These are phyloP conservation scores for Caenorhabditis elegans DNA, from an alignment of 1,140 invertebrate genomes.

Conservation along the genomic window DNA sequence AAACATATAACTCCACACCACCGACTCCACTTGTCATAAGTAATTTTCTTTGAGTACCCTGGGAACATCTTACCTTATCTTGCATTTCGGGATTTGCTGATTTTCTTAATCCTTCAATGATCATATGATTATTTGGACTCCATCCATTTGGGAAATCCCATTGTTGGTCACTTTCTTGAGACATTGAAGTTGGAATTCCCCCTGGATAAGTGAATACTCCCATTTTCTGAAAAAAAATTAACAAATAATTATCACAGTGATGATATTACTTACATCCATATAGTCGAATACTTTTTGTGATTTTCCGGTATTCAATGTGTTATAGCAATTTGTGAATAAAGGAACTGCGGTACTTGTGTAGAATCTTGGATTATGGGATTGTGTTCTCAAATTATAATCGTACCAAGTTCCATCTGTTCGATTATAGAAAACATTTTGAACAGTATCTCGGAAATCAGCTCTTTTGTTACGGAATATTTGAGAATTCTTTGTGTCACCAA, in stretches of 20 bases:
- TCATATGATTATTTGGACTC: conserved; percentile 82
- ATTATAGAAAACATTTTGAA: conserved; percentile 74
- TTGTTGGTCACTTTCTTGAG: conserved; percentile 80
- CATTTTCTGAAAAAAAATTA: conserved; percentile 63
- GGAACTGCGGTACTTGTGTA: conserved; percentile 83
- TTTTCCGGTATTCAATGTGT: conserved; percentile 62
- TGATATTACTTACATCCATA: conserved; percentile 71
- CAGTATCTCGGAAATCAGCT: conserved; percentile 70
- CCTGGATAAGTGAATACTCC: conserved; percentile 71
- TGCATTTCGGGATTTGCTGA: conserved; percentile 52
- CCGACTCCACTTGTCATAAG: not conserved
- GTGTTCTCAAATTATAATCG: conserved; percentile 77
- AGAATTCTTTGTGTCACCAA: conserved; percentile 66
- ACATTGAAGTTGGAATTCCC: conserved; percentile 80
- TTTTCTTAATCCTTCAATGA: conserved; percentile 75
- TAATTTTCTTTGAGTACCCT: not conserved
- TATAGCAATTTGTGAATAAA: conserved; percentile 75
- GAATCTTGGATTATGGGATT: conserved; percentile 76
- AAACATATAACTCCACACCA: not conserved
- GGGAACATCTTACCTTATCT: conserved; percentile 32
- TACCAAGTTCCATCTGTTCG: conserved; percentile 84
- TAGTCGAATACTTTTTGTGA: conserved; percentile 71
- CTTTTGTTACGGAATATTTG: conserved; percentile 73
- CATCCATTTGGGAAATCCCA: conserved; percentile 94
- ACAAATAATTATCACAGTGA: not conserved